Base-by-base conservation (phyloP, 1,140 invertebrate species). In the Sitophilus oryzae region DNA sequence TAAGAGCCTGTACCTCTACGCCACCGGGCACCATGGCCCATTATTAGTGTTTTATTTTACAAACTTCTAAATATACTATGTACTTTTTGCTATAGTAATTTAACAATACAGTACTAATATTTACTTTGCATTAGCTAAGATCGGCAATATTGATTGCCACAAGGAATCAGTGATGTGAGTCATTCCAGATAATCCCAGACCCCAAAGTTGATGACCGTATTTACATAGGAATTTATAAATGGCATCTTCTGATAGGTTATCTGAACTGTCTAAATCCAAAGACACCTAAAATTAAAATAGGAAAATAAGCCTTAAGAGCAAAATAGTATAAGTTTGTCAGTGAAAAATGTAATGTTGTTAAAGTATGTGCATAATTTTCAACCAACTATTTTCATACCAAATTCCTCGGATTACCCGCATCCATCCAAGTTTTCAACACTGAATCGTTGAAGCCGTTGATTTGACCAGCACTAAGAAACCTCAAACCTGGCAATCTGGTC, bases 131-230 rank as follows among this genome's bases (percentile, higher is more conserved):
- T 96, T 95, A 45, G 82, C 88, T 5, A 98, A 74, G 51, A 91
- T 83, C 0, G 92, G 90, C 41, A 98, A 76, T 23, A 96, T 86
- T 60, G 88, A 87, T 71, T 91, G 88, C 93, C 95, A 98, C 40
- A 98, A 84, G 67, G 94, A 91, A 76, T 99, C 96, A 1, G 94
- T 95, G 60, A 99, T 89, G 69, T 98, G 96, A 0, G 94, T 87
- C 86, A 99, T 98, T 22, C 96, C 96, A 35, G 90, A 91, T 1
- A 98, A 75, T 52, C 85, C 83, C 15, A 98, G 77, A 0, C 91
- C 96, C 68, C 80, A 82, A 9, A 99, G 76, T 71, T 96, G 91
- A 56, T 83, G 79, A 0, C 95, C 96, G 72, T 94, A 83, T 37
- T 87, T 82, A 37, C 86, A 89, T 20, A 99, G 73, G 71, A 98